These are phyloP conservation scores for Bos javanicus DNA, from an alignment of 2,113 vertebrate genomes.

Conservation along the genomic window DNA sequence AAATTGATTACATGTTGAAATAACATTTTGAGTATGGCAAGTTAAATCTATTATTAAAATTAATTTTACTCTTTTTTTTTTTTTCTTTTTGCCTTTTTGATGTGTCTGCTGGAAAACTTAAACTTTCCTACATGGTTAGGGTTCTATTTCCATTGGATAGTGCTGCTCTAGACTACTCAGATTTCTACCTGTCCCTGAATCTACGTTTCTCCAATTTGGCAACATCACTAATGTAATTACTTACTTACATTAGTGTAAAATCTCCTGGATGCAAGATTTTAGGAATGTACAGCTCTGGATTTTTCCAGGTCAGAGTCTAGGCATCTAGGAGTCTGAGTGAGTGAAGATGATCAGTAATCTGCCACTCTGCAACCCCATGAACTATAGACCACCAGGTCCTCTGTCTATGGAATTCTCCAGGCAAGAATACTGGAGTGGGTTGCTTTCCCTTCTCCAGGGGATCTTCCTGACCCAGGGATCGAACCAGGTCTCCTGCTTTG, in stretches of 20 bases:
- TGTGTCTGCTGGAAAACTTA: neutral
- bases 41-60: neutral
- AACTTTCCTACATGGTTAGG: neutral
- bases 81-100: neutral
- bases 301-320: neutral
- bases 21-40: neutral
- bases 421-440: neutral
- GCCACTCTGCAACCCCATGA: neutral
- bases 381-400: neutral
- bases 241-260: neutral
- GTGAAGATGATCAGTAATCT: neutral
- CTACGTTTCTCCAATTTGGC: neutral
- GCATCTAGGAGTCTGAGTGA: neutral
- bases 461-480: neutral
- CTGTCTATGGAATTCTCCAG: neutral
- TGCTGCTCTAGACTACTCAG: neutral
- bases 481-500: neutral
- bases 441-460: neutral
- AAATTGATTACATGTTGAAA: neutral
- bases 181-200: neutral
- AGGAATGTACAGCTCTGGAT: neutral
- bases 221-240: neutral
- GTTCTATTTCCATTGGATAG: accelerated
- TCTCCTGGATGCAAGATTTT: neutral
- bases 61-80: neutral